Conservation (phyloP, 2,113 vertebrate species). For the Pterocles orientalis region DNA sequence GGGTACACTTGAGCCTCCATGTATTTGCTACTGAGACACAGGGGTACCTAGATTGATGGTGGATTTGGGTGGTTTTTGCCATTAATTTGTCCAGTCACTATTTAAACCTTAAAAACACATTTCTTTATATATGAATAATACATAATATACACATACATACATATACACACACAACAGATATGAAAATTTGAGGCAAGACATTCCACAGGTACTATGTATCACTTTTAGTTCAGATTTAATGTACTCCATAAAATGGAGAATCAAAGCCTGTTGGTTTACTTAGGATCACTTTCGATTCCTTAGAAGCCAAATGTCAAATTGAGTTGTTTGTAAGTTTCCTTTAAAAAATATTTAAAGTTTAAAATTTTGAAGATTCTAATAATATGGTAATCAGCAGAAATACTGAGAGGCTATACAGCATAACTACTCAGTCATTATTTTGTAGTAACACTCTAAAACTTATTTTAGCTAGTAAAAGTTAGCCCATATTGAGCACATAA, state of each 20-base stretch:
- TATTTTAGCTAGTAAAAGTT: background rate
- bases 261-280: background rate
- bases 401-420: background rate
- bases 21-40: background rate
- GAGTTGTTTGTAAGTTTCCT: background rate
- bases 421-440: background rate
- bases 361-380: background rate
- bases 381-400: background rate
- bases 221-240: background rate
- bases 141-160: background rate
- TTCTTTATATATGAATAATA: background rate
- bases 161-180: background rate
- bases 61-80: background rate
- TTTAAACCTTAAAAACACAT: background rate
- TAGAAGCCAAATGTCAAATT: background rate
- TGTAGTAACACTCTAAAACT: background rate
- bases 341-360: background rate
- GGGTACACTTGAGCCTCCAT: accelerated
- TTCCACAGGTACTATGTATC: background rate
- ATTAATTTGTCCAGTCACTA: background rate
- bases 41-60: background rate
- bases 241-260: background rate
- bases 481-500: background rate
- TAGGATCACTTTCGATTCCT: background rate
- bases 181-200: background rate